Evolutionary conservation across 2,113 vertebrate genomes (phyloP), one percentile per base, ranked within the genome.

Genomic region (Hippopotamus amphibius): DNA sequence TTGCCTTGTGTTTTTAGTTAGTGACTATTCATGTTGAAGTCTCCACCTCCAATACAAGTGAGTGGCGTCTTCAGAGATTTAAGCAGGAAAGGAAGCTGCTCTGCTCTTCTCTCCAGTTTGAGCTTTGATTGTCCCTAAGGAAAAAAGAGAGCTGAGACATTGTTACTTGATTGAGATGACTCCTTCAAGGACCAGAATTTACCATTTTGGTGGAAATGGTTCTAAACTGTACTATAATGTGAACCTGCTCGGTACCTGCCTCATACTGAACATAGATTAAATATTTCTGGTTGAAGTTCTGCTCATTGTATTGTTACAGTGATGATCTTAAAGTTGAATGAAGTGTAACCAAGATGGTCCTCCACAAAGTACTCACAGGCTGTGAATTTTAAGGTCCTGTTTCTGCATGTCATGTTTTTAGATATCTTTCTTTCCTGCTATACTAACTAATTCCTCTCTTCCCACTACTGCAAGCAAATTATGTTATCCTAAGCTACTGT

Each of bases 1-100:
- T 93, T 97, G 37, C 37, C 57, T 69, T 95, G 66, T 89, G 72
- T 72, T 74, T 85, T 82, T 50, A 48, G 53, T 91, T n/a, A 46
- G 71, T 90, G 81, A 83, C 81, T 5, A 2, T 84, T 24, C 28
- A 9, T 88, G 59, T 48, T 87, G 30, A 72, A 59, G n/a, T 63
- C 63, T 96, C 28, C 33, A 79, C 6, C 11, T 90, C 30, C 15
- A 3, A 94, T 53, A 22, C 15, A 74, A 57, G 48, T 50, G 33
- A 53, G 17, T 37, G 28, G 68, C 66, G 74, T 37, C 33, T 77
- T 30, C 6, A 26, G 81, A 79, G 48, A 69, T 90, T 53, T 57
- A 77, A 53, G 17, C 66, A 59, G 84, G 66, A 72, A n/a, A 84
- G 74, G 48, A 79, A 79, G 24, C 21, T 74, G 43, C 59, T 77